Base-by-base conservation (phyloP, 2,113 vertebrate species). In the Scartelaos histophorus region DNA sequence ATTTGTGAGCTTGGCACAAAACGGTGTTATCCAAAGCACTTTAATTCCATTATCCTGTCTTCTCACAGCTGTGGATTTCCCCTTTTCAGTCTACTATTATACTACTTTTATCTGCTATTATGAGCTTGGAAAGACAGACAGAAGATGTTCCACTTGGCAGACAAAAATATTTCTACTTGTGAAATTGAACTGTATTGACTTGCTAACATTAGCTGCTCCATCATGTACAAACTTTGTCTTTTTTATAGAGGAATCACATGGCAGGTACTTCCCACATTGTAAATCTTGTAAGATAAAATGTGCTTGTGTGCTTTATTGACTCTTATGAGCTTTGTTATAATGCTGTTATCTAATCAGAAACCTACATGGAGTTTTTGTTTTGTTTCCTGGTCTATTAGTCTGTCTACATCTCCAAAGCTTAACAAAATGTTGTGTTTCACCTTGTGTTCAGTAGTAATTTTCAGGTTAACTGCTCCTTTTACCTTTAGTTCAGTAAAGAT, bases 221-320 rank as follows among this genome's bases (percentile, higher is more conserved):
- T 67, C 54, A 58, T 70, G 56, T 72, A 70, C 68, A 70, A 67
- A 76, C 72, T 85, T 83, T 46, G 70, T 70, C 1, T 73, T 35
- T 45, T 60, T 9, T 57, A 35, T 64, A 35, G 69, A 76, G 78
- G 76, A 82, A 82, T 81, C 70, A 80, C 74, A 78, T n/a, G 0
- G 45, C 60, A 85, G 81, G 85, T 76, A 81, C 66, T 91, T 82
- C 84, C 84, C 82, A 0, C 66, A 12, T 22, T 78, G 66, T 86
- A 80, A 81, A 85, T 86, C 66, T 10, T 43, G 38, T 43, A 86
- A 76, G 64, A 21, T 78, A 35, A 66, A 85, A 78, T n/a, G 19
- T 70, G n/a, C n/a, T n/a, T n/a, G n/a, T n/a, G n/a, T n/a, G n/a
- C n/a, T n/a, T n/a, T n/a, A n/a, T n/a, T n/a, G 29, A 29, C 29